Evolutionary conservation across 2,888 invertebrate species (phyloP).

Genomic region (Papilio protenor): DNA sequence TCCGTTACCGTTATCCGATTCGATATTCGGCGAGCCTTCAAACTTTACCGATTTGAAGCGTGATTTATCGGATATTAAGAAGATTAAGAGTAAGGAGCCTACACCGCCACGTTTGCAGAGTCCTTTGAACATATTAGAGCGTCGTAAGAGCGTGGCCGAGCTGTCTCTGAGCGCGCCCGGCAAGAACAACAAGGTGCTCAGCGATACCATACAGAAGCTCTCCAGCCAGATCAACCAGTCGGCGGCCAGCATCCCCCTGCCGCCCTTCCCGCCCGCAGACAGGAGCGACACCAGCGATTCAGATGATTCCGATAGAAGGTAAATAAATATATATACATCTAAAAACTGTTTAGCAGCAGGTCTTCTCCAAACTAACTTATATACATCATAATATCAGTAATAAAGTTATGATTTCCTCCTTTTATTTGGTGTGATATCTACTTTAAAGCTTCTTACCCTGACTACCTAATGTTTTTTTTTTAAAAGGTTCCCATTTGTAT

Average conservation of each 20-base stretch:
- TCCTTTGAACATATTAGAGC: slow-evolving; percentile 71
- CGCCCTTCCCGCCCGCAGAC: slow-evolving; percentile 71
- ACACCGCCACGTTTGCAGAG: slow-evolving; percentile 69
- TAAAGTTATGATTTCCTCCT: too few relatives aligned
- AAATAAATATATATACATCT: slow-evolving; percentile 45
- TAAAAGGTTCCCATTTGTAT: too few relatives aligned
- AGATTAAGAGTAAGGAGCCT: slow-evolving; percentile 67
- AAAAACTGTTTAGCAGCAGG: too few relatives aligned
- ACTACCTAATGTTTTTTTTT: too few relatives aligned
- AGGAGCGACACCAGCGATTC: slow-evolving; percentile 79
- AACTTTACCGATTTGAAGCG: slow-evolving; percentile 69
- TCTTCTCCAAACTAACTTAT: too few relatives aligned
- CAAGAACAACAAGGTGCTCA: slow-evolving; percentile 85
- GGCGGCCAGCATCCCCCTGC: slow-evolving; percentile 65
- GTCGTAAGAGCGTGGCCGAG: slow-evolving; percentile 77
- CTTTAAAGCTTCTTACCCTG: too few relatives aligned
- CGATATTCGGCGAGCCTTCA: slow-evolving; percentile 75
- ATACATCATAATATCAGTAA: too few relatives aligned
- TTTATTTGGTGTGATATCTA: too few relatives aligned
- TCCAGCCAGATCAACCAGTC: slow-evolving; percentile 82
- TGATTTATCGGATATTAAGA: slow-evolving; percentile 68
- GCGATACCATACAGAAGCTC: slow-evolving; percentile 86
- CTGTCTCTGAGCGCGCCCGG: slow-evolving; percentile 69
- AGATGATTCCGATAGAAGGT: slow-evolving; percentile 79
- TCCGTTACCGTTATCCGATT: slow-evolving; percentile 61